Evolutionary conservation across 2,888 invertebrate genomes (phyloP).

Genomic region (Tetropium fuscum): DNA sequence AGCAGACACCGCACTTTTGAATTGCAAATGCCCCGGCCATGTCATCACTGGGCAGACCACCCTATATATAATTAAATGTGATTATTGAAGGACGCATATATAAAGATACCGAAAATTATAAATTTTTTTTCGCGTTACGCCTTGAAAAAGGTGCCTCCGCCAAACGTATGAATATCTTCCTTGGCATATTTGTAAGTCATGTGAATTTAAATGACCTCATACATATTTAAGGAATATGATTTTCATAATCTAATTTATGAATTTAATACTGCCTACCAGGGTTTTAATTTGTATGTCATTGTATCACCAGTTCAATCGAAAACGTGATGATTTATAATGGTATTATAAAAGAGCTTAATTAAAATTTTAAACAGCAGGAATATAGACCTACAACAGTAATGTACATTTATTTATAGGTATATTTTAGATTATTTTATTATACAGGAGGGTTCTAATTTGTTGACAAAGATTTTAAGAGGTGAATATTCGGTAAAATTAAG

Average conservation of each 20-base stretch:
- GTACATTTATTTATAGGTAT: no score
- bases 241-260: conserved; percentile 7
- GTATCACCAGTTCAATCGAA: no score
- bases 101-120: conserved; percentile 12
- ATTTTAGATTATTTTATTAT: no score
- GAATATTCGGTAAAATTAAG: no score
- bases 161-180: conserved; percentile 12
- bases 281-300: background rate
- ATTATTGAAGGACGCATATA: background rate
- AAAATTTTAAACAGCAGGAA: no score
- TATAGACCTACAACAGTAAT: no score
- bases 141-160: conserved; percentile 10
- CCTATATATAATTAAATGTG: conserved; percentile 19
- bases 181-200: conserved; percentile 9
- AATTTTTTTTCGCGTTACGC: conserved; percentile 15
- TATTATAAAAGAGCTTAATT: no score
- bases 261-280: conserved; percentile 1
- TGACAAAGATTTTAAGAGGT: no score
- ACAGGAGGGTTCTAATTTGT: no score
- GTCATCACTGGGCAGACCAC: background rate
- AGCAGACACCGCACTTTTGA: conserved; percentile 2
- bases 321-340: no score
- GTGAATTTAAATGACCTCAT: conserved; percentile 19
- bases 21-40: conserved; percentile 18
- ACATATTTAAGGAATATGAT: conserved; percentile 9